Evolutionary conservation across 1,140 invertebrate species (phyloP).

Genomic region (Musca vetustissima): DNA sequence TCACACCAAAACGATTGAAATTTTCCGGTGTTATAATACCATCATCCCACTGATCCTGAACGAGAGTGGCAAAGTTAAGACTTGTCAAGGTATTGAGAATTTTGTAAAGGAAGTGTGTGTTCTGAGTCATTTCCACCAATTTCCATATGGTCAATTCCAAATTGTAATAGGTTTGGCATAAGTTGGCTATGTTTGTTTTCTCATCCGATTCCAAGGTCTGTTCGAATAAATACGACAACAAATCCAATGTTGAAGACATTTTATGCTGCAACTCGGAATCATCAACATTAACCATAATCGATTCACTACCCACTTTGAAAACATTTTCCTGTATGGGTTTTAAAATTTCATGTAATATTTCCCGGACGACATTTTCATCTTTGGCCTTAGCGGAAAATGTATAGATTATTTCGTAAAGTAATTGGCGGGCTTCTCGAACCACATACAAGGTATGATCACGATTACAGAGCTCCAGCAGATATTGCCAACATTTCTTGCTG

Average conservation of each 20-base stretch:
- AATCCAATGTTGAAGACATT: constrained; percentile 58
- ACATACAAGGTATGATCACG: constrained; percentile 66
- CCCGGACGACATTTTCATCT: constrained; percentile 56
- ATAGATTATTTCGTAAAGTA: constrained; percentile 60
- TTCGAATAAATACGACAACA: constrained; percentile 55
- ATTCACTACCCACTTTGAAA: constrained; percentile 31
- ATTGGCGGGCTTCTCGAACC: constrained; percentile 61
- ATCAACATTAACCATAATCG: constrained; percentile 53
- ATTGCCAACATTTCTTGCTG: constrained; percentile 59
- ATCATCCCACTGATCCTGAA: constrained; percentile 43
- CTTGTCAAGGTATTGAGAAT: constrained; percentile 40
- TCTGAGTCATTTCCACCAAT: constrained; percentile 45
- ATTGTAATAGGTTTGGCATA: constrained; percentile 41
- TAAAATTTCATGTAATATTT: constrained; percentile 58
- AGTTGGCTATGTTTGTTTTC: constrained; percentile 39
- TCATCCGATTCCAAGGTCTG: constrained; percentile 45
- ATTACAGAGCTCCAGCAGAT: constrained; percentile 61
- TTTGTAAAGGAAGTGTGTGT: constrained; percentile 39
- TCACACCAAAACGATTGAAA: constrained; percentile 48
- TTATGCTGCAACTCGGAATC: constrained; percentile 59
- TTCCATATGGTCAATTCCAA: constrained; percentile 51
- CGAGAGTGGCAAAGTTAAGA: constrained; percentile 41
- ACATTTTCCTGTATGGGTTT: constrained; percentile 58
- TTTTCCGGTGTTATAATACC: constrained; percentile 38
- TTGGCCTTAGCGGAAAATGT: constrained; percentile 56